phyloP scores from a whole-genome alignment of 92 coral and sea anemone species.

The Phenganax stokvisi region DNA sequence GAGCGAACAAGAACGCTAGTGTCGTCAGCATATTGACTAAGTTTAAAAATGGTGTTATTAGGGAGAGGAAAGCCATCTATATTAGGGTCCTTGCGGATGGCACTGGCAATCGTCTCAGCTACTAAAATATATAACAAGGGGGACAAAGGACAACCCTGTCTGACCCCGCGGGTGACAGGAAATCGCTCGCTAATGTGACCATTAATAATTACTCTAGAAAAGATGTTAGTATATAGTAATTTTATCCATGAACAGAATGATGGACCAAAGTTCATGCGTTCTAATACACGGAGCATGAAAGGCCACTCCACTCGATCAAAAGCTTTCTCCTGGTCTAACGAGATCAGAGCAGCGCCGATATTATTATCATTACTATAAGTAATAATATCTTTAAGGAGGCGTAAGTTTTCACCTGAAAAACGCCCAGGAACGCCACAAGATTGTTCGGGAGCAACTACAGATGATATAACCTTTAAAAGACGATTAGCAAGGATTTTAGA shows the following conservation, averaged over 20 bases:
- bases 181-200: constrained; percentile 9
- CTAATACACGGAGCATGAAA: constrained; percentile 31
- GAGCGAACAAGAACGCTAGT: constrained; percentile 21
- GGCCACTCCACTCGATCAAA: constrained; percentile 53
- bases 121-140: constrained; percentile 30
- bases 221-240: constrained; percentile 31
- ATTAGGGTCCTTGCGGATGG: constrained; percentile 21
- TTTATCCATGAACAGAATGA: constrained; percentile 39
- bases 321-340: constrained; percentile 58
- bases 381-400: constrained; percentile 27
- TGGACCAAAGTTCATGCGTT: constrained; percentile 50
- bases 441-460: constrained; percentile 45
- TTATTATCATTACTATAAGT: neutral
- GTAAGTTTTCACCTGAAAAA: constrained; percentile 37
- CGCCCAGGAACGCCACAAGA: constrained; percentile 47
- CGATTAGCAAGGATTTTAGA: constrained; percentile 35
- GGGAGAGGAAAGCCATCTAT: constrained; percentile 24
- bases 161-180: constrained; percentile 23
- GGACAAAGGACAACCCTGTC: constrained; percentile 32
- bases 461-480: constrained; percentile 26
- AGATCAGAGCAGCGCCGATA: constrained; percentile 33
- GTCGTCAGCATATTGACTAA: constrained; percentile 44
- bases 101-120: constrained; percentile 35
- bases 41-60: neutral
- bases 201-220: constrained; percentile 9